Conservation (phyloP, 2,888 invertebrate genomes). For the Neoaliturus tenellus region DNA sequence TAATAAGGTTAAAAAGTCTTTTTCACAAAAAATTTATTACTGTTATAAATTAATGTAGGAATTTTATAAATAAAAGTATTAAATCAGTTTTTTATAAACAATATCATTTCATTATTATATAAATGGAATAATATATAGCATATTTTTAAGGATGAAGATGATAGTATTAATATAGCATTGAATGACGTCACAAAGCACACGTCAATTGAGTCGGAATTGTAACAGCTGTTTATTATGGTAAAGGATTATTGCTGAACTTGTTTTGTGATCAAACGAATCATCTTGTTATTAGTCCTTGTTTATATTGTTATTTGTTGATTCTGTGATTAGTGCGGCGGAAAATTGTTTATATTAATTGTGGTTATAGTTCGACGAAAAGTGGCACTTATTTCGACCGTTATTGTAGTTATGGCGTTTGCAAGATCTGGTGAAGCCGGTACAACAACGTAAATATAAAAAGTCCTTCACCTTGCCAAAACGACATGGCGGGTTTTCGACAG, state of each 20-base stretch:
- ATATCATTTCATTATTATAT: too few relatives aligned
- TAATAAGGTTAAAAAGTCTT: too few relatives aligned
- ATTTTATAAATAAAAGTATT: too few relatives aligned
- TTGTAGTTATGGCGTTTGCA: conserved; percentile 22
- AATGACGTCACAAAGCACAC: conserved; percentile 19
- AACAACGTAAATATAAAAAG: conserved; percentile 51
- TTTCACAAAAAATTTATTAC: too few relatives aligned
- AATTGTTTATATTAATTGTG: neutral
- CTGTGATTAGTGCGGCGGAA: neutral
- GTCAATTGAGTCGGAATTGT: conserved; percentile 22
- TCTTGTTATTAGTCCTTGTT: conserved; percentile 2
- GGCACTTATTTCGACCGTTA: neutral
- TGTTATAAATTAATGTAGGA: too few relatives aligned
- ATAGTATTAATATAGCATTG: conserved; percentile 28
- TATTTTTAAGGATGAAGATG: too few relatives aligned
- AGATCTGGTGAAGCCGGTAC: conserved; percentile 34
- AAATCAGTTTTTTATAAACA: too few relatives aligned
- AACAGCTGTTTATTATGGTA: conserved; percentile 31
- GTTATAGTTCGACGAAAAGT: neutral
- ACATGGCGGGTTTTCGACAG: conserved; percentile 79
- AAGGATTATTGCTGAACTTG: conserved; percentile 2
- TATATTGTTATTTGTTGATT: conserved; percentile 15
- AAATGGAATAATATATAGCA: too few relatives aligned
- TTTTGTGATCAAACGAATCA: conserved; percentile 27
- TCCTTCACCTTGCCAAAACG: conserved; percentile 67